Percentiles rank a stretch among this genome's conserved stretches.
Evolutionary conservation across 1,140 invertebrate species (phyloP).

Genomic region (Drosophila equinoxialis): DNA sequence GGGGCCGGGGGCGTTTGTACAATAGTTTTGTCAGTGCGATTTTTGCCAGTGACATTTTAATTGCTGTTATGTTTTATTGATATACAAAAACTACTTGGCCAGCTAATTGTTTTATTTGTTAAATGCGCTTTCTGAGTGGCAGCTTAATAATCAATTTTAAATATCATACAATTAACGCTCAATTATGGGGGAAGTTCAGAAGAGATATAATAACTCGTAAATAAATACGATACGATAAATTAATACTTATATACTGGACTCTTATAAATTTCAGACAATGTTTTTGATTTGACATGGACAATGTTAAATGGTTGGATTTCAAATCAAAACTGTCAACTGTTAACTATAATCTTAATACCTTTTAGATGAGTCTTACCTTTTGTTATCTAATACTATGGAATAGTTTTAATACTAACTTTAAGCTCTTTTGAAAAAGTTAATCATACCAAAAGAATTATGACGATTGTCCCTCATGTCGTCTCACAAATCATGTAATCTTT

Average conservation of each 20-base stretch:
- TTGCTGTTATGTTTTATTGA: slow-evolving; percentile 80
- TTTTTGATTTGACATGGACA: slow-evolving; percentile 40
- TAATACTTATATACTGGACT: slow-evolving; percentile 4
- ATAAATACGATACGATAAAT: slow-evolving; percentile 23
- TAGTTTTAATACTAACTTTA: too few species aligned
- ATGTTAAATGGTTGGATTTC: slow-evolving; percentile 15
- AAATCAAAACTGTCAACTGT: neutral
- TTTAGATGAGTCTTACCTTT: neutral
- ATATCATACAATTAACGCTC: slow-evolving; percentile 73
- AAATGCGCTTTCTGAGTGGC: slow-evolving; percentile 71
- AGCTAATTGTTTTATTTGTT: slow-evolving; percentile 80
- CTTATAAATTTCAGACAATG: slow-evolving; percentile 40
- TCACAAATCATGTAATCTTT: too few species aligned
- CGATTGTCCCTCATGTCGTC: too few species aligned
- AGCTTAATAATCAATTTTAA: slow-evolving; percentile 78
- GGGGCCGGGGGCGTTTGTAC: neutral
- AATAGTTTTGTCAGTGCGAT: slow-evolving; percentile 32
- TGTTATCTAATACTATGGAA: too few species aligned
- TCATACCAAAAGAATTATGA: too few species aligned
- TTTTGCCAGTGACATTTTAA: slow-evolving; percentile 79
- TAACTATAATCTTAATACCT: neutral
- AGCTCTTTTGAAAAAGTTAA: too few species aligned
- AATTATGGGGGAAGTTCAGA: slow-evolving; percentile 61
- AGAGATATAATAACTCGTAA: slow-evolving; percentile 12
- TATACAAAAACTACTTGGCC: slow-evolving; percentile 73